Conservation (phyloP, 2,888 invertebrate genomes). For the Scaeva pyrastri region DNA sequence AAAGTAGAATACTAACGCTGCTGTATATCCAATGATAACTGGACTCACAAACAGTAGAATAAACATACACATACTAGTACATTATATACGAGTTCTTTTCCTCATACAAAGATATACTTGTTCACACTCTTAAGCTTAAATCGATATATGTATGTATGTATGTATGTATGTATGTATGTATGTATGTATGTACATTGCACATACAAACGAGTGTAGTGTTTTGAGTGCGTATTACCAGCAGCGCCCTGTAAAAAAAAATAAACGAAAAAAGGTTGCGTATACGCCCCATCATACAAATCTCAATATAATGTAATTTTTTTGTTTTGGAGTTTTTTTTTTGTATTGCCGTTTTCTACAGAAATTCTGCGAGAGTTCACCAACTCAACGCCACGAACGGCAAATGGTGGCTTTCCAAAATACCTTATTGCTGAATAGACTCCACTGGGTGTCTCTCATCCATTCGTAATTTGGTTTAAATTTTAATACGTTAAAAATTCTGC, state of each 20-base stretch:
- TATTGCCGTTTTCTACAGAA: constrained; percentile 38
- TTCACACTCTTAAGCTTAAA: constrained; percentile 37
- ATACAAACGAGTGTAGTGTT: constrained; percentile 15
- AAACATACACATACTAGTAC: not conserved
- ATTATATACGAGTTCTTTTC: not conserved
- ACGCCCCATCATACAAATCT: constrained; percentile 52
- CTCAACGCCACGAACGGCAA: not conserved
- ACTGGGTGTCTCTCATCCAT: not conserved
- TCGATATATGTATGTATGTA: constrained; percentile 38
- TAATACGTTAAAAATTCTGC: constrained; percentile 38
- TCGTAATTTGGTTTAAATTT: constrained; percentile 37
- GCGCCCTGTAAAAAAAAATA: constrained; percentile 35
- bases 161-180: too few species aligned
- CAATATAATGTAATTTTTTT: constrained; percentile 15
- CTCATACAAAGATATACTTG: constrained; percentile 27
- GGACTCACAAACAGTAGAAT: constrained; percentile 16
- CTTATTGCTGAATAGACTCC: constrained; percentile 5
- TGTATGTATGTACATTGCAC: not conserved
- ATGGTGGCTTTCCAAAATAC: constrained; percentile 50
- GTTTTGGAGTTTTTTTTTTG: constrained; percentile 7
- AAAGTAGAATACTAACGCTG: constrained; percentile 19
- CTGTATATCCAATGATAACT: constrained; percentile 22
- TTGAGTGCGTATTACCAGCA: constrained; percentile 51
- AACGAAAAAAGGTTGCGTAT: constrained; percentile 67
- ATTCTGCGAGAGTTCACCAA: constrained; percentile 23